Conservation (phyloP, 1,140 invertebrate genomes). For the Drosophila repleta region DNA sequence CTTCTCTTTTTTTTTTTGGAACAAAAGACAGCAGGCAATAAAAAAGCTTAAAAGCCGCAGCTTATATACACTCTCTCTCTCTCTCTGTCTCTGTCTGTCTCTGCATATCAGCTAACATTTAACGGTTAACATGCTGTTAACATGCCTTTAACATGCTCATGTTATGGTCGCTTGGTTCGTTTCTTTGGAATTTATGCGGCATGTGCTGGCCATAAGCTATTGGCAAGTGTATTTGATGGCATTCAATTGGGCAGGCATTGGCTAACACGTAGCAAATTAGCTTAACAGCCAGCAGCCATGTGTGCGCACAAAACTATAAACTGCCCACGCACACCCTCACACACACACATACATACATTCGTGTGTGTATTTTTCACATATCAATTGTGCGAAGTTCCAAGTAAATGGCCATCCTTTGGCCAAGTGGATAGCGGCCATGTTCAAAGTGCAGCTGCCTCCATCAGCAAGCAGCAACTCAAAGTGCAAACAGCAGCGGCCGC, state of each 20-base stretch:
- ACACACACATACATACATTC: neutral
- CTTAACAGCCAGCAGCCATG: constrained; percentile 19
- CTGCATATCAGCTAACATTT: constrained; percentile 14
- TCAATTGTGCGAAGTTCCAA: constrained; percentile 47
- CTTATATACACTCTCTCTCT: constrained; percentile 2
- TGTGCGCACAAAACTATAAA: constrained; percentile 10
- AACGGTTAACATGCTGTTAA: neutral
- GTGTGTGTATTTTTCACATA: constrained; percentile 41
- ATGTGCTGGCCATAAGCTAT: constrained; percentile 3
- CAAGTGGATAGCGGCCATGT: constrained; percentile 54
- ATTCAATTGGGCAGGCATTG: constrained; percentile 39
- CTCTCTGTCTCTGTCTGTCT: too few relatives aligned
- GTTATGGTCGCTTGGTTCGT: neutral
- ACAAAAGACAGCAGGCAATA: constrained; percentile 17
- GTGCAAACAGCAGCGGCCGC: constrained; percentile 34
- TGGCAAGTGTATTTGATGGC: constrained; percentile 16
- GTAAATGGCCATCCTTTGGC: constrained; percentile 41
- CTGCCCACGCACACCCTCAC: constrained; percentile 40
- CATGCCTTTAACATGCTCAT: neutral
- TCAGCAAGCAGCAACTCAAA: constrained; percentile 40
- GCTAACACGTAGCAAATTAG: constrained; percentile 32
- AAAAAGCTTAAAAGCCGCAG: constrained; percentile 12
- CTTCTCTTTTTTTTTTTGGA: constrained; percentile 20
- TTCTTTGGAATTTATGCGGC: constrained; percentile 16
- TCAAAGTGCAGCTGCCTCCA: constrained; percentile 57